Evolutionary conservation across 2,797 vertebrate genomes (phyloP).

Genomic region (Malacoctenus gilli): DNA sequence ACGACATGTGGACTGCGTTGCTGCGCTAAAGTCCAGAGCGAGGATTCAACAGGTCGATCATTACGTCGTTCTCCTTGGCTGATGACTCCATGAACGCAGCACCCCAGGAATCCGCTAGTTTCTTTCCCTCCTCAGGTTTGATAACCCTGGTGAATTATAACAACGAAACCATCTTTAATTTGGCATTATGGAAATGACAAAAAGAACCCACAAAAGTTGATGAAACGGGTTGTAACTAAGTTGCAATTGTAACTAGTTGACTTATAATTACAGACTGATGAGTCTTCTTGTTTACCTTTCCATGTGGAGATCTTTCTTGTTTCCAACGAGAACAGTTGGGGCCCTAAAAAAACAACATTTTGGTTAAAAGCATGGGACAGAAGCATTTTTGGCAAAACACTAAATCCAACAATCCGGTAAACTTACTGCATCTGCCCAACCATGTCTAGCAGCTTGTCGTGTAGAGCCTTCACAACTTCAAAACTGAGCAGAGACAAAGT

Average conservation of each 20-base stretch:
- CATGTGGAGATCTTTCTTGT: constrained; percentile 90
- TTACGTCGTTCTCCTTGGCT: constrained; percentile 89
- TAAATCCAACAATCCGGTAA: constrained; percentile 2
- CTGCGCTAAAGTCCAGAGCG: not conserved
- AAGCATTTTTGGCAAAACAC: constrained; percentile 51
- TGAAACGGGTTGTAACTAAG: too few species aligned
- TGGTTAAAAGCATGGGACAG: not conserved
- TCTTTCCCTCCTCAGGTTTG: constrained; percentile 88
- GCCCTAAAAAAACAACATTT: constrained; percentile 70
- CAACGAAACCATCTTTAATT: too few species aligned
- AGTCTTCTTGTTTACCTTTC: constrained; percentile 77
- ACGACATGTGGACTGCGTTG: not conserved
- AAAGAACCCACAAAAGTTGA: too few species aligned
- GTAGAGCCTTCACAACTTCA: constrained; percentile 88
- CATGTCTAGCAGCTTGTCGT: constrained; percentile 87
- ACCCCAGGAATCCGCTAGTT: constrained; percentile 87
- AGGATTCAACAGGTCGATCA: not conserved
- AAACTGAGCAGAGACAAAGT: constrained; percentile 80
- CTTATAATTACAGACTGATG: not conserved
- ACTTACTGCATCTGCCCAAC: constrained; percentile 88
- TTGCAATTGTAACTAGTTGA: too few species aligned
- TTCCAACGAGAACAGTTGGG: constrained; percentile 89
- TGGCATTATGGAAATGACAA: too few species aligned
- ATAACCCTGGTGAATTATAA: constrained; percentile 77
- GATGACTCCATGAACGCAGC: constrained; percentile 89